phyloP scores from a whole-genome alignment of 2,113 vertebrate species.

The Pangasianodon hypophthalmus region DNA sequence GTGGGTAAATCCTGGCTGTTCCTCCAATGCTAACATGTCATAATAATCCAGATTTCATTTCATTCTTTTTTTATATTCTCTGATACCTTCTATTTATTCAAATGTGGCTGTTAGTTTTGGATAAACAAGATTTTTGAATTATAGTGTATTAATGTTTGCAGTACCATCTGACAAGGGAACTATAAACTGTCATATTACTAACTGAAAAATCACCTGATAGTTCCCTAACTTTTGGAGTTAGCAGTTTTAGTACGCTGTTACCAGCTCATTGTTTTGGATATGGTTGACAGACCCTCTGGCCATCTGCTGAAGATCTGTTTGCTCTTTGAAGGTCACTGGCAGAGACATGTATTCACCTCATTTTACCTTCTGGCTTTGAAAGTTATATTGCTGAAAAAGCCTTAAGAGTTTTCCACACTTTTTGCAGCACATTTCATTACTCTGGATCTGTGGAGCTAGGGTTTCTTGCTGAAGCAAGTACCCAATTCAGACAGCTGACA shows the following conservation, averaged over 20 bases:
- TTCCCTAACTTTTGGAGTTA: neutral
- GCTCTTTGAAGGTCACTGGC: constrained; percentile 25
- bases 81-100: neutral
- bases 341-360: constrained; percentile 33
- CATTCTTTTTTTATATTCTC: neutral
- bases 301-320: constrained; percentile 22
- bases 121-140: neutral
- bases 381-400: constrained; percentile 1
- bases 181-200: neutral
- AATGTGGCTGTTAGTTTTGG: neutral
- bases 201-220: neutral
- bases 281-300: constrained; percentile 4
- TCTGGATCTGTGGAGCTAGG: constrained; percentile 10
- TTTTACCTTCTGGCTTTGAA: constrained; percentile 36
- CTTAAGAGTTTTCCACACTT: constrained; percentile 30
- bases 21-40: neutral
- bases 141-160: neutral
- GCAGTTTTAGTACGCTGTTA: constrained; percentile 9
- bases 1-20: constrained; percentile 22
- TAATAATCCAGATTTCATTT: neutral
- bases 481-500: constrained; percentile 28
- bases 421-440: constrained; percentile 22
- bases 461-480: constrained; percentile 19
- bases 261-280: constrained; percentile 17
- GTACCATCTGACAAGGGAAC: neutral